Evolutionary conservation across 2,888 invertebrate species (phyloP).

Genomic region (Synanthedon formicaeformis): DNA sequence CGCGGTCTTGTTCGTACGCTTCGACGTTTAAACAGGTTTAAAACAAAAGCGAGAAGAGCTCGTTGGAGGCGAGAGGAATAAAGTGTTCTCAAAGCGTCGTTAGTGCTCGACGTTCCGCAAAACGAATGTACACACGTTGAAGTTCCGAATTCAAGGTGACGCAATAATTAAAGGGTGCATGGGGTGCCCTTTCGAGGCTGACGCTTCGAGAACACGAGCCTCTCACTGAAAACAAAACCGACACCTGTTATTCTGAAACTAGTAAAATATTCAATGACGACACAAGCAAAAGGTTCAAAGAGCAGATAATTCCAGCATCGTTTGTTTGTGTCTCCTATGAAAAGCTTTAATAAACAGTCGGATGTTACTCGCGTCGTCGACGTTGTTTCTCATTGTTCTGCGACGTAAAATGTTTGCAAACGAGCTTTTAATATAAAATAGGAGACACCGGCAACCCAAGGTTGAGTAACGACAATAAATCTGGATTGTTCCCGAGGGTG

Average conservation of each 20-base stretch:
- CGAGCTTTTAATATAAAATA: conserved; percentile 39
- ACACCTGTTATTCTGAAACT: not conserved
- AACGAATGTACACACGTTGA: conserved; percentile 63
- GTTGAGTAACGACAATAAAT: conserved; percentile 51
- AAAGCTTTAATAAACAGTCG: conserved; percentile 21
- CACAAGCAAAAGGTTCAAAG: conserved; percentile 11
- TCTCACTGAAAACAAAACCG: conserved; percentile 6
- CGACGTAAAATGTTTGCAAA: conserved; percentile 33
- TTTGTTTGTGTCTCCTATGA: conserved; percentile 10
- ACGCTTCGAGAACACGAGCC: conserved; percentile 5
- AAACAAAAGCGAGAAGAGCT: conserved; percentile 46
- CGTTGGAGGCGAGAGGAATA: conserved; percentile 40
- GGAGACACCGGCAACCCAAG: conserved; percentile 29
- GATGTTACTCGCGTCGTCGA: conserved; percentile 32
- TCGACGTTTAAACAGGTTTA: conserved; percentile 39
- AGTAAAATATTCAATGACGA: conserved; percentile 1
- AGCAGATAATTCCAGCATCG: conserved; percentile 11
- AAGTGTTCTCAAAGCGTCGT: conserved; percentile 50
- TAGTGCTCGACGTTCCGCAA: conserved; percentile 35
- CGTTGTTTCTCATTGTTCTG: conserved; percentile 34
- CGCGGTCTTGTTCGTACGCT: conserved; percentile 45
- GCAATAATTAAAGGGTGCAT: conserved; percentile 42
- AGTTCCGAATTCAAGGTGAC: conserved; percentile 54
- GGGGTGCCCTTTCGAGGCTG: conserved; percentile 24
- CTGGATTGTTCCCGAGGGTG: conserved; percentile 45